Conservation (phyloP, 92 coral and sea anemone species). For the Parazoanthus atlanticus region DNA sequence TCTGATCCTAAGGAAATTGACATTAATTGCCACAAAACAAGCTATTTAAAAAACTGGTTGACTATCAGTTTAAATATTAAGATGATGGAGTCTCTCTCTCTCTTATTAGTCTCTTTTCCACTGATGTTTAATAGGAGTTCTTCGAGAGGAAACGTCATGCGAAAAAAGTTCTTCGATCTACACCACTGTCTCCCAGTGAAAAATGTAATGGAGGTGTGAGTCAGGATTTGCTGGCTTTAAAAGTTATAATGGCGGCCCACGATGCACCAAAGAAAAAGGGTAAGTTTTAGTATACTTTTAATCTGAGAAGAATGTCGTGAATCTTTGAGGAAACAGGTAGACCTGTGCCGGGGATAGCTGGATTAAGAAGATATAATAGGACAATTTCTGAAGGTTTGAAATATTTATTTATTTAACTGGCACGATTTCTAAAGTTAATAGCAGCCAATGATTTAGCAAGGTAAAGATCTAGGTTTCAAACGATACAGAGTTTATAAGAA, state of each 20-base stretch:
- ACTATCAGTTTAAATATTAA: no score
- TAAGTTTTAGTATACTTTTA: not conserved
- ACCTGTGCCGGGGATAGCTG: not conserved
- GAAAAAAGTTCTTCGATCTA: conserved; percentile 18
- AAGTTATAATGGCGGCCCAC: conserved; percentile 37
- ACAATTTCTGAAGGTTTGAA: no score
- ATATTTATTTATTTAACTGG: no score
- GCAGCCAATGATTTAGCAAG: no score
- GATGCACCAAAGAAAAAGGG: conserved; percentile 41
- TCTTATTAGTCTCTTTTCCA: not conserved
- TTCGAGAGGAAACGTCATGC: conserved; percentile 41
- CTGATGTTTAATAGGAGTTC: conserved; percentile 28
- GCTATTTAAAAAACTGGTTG: no score
- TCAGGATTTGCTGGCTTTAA: conserved; percentile 31
- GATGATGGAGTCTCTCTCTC: no score
- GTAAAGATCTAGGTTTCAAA: no score
- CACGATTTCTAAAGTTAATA: no score
- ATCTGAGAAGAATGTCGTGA: not conserved
- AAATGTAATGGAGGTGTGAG: conserved; percentile 21
- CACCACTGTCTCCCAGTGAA: conserved; percentile 25
- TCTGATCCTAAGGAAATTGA: no score
- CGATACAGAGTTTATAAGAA: no score
- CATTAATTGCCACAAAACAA: no score
- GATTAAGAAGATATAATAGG: no score
- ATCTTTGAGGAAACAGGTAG: not conserved